Percentiles rank a stretch among this genome's conserved stretches.
Conservation (phyloP, 2,797 vertebrate species). For the Carduelis carduelis region DNA sequence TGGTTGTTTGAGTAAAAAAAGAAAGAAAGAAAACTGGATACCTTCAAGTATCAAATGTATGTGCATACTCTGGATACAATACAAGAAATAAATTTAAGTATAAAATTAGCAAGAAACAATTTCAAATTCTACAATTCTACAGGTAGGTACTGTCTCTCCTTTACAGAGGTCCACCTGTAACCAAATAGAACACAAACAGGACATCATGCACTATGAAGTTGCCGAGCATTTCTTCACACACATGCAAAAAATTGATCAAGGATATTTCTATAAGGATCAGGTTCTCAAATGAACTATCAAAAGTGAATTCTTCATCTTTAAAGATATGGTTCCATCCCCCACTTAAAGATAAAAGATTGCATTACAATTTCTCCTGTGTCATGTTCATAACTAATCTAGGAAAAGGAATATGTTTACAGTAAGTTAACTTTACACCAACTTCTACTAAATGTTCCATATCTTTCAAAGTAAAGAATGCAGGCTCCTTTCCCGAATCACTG, state of each 20-base stretch:
- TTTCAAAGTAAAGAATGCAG: neutral
- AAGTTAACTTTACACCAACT: neutral
- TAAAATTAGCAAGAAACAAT: neutral
- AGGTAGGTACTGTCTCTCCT: neutral
- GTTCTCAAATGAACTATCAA: neutral
- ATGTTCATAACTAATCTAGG: neutral
- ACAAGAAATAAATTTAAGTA: neutral
- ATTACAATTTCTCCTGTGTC: neutral
- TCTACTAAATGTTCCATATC: neutral
- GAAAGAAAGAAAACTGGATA: neutral
- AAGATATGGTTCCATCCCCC: neutral
- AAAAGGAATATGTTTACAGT: neutral
- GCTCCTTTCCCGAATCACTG: neutral
- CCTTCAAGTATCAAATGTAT: neutral
- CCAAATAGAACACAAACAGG: neutral
- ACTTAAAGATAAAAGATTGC: neutral
- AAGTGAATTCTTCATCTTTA: neutral
- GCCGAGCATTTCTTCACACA: neutral
- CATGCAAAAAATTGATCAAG: neutral
- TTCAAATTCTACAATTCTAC: neutral
- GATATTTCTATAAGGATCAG: neutral
- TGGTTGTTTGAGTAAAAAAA: neutral
- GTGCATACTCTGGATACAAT: neutral
- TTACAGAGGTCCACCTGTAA: neutral
- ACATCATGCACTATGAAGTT: neutral